Evolutionary conservation across 2,888 invertebrate genomes (phyloP).

Genomic region (Drosophila anceps): DNA sequence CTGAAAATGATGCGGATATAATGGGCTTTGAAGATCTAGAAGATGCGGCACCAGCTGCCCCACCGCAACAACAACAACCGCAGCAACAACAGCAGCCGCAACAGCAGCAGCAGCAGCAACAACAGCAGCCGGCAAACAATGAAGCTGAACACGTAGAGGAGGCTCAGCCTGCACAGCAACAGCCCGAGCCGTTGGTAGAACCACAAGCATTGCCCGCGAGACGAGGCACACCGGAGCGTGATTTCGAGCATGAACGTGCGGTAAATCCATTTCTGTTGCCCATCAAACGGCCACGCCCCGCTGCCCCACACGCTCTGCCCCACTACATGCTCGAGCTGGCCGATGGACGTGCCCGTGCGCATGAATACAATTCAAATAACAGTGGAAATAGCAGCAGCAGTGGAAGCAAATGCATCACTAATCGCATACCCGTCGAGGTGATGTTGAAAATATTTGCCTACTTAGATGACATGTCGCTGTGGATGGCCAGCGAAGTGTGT

Average conservation of each 20-base stretch:
- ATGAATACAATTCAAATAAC: slow-evolving; percentile 56
- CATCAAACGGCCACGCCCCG: slow-evolving; percentile 79
- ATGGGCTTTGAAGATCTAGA: slow-evolving; percentile 79
- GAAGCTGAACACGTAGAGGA: slow-evolving; percentile 34
- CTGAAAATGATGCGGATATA: slow-evolving; percentile 78
- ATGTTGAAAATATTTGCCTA: slow-evolving; percentile 94
- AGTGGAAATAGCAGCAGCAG: slow-evolving; percentile 4
- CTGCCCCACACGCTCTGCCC: slow-evolving; percentile 81
- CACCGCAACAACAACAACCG: slow-evolving; percentile 41
- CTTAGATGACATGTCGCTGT: slow-evolving; percentile 95
- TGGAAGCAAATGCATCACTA: slow-evolving; percentile 66
- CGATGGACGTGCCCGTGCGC: slow-evolving; percentile 76
- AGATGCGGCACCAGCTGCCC: slow-evolving; percentile 70
- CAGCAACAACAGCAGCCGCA: slow-evolving; percentile 57
- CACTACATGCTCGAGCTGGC: slow-evolving; percentile 82
- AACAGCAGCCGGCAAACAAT: slow-evolving; percentile 53
- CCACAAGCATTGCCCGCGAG: slow-evolving; percentile 45
- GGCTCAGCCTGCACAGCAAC: slow-evolving; percentile 24
- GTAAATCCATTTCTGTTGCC: slow-evolving; percentile 71
- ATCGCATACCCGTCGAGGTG: slow-evolving; percentile 87
- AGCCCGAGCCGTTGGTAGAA: slow-evolving; percentile 30
- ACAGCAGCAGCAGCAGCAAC: slow-evolving; percentile 50
- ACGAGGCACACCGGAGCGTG: slow-evolving; percentile 63
- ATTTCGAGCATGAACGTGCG: slow-evolving; percentile 63
- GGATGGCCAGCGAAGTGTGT: slow-evolving; percentile 95